Conservation (phyloP, 2,797 vertebrate genomes). For the Mormyrus hasselquistii region DNA sequence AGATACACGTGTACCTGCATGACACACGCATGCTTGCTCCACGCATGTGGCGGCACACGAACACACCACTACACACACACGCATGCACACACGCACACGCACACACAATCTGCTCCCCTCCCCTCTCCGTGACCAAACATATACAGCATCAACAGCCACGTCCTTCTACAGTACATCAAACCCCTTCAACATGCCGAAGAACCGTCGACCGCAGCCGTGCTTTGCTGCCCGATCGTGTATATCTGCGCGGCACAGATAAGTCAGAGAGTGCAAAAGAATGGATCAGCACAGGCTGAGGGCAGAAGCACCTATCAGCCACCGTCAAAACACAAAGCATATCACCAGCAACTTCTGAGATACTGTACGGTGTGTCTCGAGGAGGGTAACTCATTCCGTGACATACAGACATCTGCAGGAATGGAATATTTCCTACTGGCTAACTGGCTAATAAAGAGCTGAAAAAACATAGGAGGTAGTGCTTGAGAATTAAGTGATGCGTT, state of each 20-base stretch:
- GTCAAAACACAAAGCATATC: constrained; percentile 26
- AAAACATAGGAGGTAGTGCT: not conserved
- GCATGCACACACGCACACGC: not conserved
- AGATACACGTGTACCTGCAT: not conserved
- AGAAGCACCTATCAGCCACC: not conserved
- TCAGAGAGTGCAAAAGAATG: not conserved
- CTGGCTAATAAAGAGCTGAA: not conserved
- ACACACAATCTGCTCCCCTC: not conserved
- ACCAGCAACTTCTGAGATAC: not conserved
- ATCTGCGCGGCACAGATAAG: not conserved
- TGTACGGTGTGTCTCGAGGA: constrained; percentile 15
- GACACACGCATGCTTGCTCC: not conserved
- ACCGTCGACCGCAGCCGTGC: not conserved
- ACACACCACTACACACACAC: not conserved
- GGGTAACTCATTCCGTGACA: constrained; percentile 11
- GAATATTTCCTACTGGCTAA: not conserved
- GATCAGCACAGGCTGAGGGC: not conserved
- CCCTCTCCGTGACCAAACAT: not conserved
- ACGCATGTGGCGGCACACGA: not conserved
- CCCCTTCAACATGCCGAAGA: not conserved
- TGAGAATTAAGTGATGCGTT: not conserved
- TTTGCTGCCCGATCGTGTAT: not conserved
- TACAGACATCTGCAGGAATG: not conserved
- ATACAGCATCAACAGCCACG: not conserved
- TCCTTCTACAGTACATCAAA: not conserved